phyloP scores from a whole-genome alignment of 2,113 vertebrate genomes.

The Chloropsis cyanopogon region DNA sequence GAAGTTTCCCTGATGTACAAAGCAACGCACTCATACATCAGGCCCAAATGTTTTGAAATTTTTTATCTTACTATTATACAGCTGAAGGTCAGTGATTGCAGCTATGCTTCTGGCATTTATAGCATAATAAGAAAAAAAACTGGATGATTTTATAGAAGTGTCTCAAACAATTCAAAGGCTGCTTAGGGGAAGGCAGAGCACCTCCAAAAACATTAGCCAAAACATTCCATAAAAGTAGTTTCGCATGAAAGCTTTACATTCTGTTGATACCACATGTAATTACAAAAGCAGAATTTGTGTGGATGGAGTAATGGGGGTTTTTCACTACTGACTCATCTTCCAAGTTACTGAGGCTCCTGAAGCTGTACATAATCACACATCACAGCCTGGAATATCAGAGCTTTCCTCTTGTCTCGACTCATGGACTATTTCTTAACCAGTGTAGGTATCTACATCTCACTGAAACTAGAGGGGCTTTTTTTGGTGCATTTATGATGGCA shows the following conservation, averaged over 20 bases:
- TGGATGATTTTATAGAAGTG: background rate
- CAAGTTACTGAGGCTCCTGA: background rate
- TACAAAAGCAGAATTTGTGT: background rate
- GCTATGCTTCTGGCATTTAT: slow-evolving; percentile 39
- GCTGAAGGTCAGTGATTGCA: slow-evolving; percentile 36
- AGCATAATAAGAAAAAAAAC: background rate
- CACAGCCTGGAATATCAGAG: background rate
- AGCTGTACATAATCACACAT: background rate
- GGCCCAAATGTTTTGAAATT: background rate
- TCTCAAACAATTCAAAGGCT: slow-evolving; percentile 36
- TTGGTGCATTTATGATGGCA: background rate
- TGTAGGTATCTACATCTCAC: background rate
- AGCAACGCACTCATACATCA: background rate
- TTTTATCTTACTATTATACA: slow-evolving; percentile 24
- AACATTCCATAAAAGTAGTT: background rate
- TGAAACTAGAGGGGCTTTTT: background rate
- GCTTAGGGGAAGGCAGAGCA: slow-evolving; percentile 9
- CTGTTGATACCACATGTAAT: background rate
- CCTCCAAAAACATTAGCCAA: background rate
- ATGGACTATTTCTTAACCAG: background rate
- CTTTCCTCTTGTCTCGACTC: background rate
- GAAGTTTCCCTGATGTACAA: background rate
- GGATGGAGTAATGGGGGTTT: background rate
- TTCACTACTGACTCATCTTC: background rate
- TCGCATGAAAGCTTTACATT: background rate